Conservation (phyloP, 2,888 invertebrate species). For the Scaptomyza flava region DNA sequence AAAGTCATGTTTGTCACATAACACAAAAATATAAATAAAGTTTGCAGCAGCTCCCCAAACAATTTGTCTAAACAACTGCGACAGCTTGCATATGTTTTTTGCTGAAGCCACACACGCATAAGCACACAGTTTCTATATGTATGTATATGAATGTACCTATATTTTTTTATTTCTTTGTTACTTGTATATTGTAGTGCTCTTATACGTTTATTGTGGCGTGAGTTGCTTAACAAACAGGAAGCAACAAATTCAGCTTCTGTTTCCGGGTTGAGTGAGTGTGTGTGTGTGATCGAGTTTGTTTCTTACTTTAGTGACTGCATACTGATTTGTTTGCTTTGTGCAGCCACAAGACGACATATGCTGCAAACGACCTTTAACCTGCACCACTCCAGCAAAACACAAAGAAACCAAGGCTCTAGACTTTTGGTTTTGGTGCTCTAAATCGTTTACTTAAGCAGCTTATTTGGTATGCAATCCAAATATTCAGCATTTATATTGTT, state of each 20-base stretch:
- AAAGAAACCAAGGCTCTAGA: conserved; percentile 15
- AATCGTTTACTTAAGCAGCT: conserved; percentile 47
- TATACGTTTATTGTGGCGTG: conserved; percentile 74
- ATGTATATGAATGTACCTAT: neutral
- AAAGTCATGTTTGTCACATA: conserved; percentile 31
- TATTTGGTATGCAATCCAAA: conserved; percentile 76
- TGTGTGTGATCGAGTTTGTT: conserved; percentile 42
- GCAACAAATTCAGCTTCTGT: conserved; percentile 80
- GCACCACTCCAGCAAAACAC: conserved; percentile 42
- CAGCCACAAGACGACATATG: conserved; percentile 71
- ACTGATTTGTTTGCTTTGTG: conserved; percentile 78
- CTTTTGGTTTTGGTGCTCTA: conserved; percentile 1
- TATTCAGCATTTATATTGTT: conserved; percentile 73
- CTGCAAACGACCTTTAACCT: conserved; percentile 75
- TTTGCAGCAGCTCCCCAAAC: conserved; percentile 54
- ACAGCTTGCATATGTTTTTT: conserved; percentile 79
- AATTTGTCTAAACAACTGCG: conserved; percentile 80
- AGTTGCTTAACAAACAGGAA: conserved; percentile 79
- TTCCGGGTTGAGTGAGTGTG: conserved; percentile 52
- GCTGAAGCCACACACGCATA: conserved; percentile 34
- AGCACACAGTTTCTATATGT: neutral
- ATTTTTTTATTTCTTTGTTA: conserved; percentile 17
- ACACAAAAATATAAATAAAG: conserved; percentile 4
- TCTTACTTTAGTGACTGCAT: conserved; percentile 75
- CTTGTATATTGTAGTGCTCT: conserved; percentile 34